Evolutionary conservation across 1,140 invertebrate genomes (phyloP).

Genomic region (Bombyx mandarina): DNA sequence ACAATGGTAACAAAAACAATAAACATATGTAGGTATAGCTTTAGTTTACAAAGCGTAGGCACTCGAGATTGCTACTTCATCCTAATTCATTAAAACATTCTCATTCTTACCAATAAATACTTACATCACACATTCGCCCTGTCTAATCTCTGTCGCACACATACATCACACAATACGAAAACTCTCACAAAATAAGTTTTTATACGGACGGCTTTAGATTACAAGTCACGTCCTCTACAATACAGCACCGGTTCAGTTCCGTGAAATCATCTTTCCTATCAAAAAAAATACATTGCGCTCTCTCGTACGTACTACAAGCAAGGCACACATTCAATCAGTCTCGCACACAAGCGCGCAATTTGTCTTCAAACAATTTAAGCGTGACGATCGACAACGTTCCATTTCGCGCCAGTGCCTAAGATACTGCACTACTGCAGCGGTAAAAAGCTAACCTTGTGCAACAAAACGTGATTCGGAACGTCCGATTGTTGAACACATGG

Average conservation of each 20-base stretch:
- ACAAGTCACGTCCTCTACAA: conserved; percentile 47
- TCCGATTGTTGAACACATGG: conserved; percentile 66
- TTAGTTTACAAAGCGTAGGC: conserved; percentile 70
- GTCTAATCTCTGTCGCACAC: conserved; percentile 19
- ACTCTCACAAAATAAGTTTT: conserved; percentile 38
- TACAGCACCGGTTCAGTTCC: conserved; percentile 67
- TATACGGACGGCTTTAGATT: conserved; percentile 55
- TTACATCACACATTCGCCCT: conserved; percentile 36
- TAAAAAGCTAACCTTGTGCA: conserved; percentile 67
- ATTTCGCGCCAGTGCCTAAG: conserved; percentile 26
- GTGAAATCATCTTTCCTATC: conserved; percentile 42
- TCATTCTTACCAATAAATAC: conserved; percentile 69
- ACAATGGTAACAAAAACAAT: conserved; percentile 70
- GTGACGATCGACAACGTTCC: conserved; percentile 36
- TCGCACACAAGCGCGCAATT: conserved; percentile 43
- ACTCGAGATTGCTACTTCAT: conserved; percentile 69
- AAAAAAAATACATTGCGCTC: conserved; percentile 33
- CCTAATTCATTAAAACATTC: conserved; percentile 40
- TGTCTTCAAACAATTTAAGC: conserved; percentile 35
- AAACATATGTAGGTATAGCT: conserved; percentile 54
- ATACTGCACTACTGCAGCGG: conserved; percentile 34
- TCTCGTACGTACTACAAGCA: conserved; percentile 33
- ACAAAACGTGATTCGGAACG: conserved; percentile 66
- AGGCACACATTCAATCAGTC: conserved; percentile 51
- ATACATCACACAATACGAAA: conserved; percentile 16